Base-by-base conservation (phyloP, 2,113 vertebrate genomes). In the Danionella cerebrum region DNA sequence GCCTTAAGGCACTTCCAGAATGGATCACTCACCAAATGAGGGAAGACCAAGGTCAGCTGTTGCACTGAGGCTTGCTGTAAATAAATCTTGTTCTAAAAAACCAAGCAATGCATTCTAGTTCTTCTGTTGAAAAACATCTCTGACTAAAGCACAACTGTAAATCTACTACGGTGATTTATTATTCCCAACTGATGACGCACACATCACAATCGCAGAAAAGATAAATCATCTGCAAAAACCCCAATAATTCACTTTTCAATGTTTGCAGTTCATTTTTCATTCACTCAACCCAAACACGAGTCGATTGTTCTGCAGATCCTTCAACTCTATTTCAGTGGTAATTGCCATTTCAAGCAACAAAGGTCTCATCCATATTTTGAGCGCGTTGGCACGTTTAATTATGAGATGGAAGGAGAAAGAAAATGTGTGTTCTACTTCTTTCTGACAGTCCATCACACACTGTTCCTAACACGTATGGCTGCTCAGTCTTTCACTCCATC, bases 231-330 rank as follows among this genome's bases (percentile, higher is more conserved):
- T 59, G 38, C 50, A 58, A 50, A 47, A 67, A 22, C 48, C 54
- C 50, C 52, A 51, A 44, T 31, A 36, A 50, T 9, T 24, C 45
- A 31, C 16, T 42, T 36, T 70, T 69, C 33, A 63, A 22, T 24
- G 51, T 50, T 35, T 18, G 38, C 42, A 39, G 36, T 65, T 62
- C 22, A 31, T 57, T 67, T 50, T 29, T 62, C 31, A 65, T 48
- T 48, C 29, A 16, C 54, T 36, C 2, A 55, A 70, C 73, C 73
- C 41, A 73, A 67, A 67, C 67, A 76, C 41, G 48, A 70, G 27
- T 24, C 5, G 67, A 58, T 62, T 51, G 31, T 57, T n/a, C 67
- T 27, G 50, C 38, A 33, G 22, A 52, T 66, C 48, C 21, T 47
- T 29, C 25, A 51, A 31, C 44, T 70, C 67, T 42, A 31, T 60